Evolutionary conservation across 2,113 vertebrate genomes (phyloP).

Genomic region (Manacus vitellinus): DNA sequence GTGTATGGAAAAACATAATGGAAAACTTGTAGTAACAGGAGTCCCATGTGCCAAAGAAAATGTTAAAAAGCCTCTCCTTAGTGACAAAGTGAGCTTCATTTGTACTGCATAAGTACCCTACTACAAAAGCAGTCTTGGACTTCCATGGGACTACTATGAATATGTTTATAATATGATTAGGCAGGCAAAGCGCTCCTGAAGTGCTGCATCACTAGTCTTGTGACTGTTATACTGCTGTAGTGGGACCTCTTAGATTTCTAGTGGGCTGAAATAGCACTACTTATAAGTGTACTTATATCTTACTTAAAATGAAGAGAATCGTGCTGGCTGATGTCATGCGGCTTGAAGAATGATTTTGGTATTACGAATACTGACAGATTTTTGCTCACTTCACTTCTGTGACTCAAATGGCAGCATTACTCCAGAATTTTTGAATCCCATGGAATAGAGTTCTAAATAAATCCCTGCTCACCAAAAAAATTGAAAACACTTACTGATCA

Average conservation of each 20-base stretch:
- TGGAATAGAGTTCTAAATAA: not conserved
- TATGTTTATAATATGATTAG: slow-evolving; percentile 75
- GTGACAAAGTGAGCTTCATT: slow-evolving; percentile 66
- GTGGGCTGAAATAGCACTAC: slow-evolving; percentile 61
- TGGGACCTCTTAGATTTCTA: slow-evolving; percentile 71
- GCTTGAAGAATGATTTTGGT: not conserved
- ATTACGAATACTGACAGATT: not conserved
- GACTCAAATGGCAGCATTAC: not conserved
- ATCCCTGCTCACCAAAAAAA: not conserved
- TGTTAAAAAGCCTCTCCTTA: slow-evolving; percentile 58
- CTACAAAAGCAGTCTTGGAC: slow-evolving; percentile 60
- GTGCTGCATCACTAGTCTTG: slow-evolving; percentile 66
- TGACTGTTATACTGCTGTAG: slow-evolving; percentile 68
- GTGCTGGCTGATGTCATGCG: slow-evolving; percentile 13
- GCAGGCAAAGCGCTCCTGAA: slow-evolving; percentile 57
- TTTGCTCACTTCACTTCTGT: slow-evolving; percentile 13
- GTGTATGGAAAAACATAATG: slow-evolving; percentile 38
- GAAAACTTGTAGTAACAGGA: slow-evolving; percentile 45
- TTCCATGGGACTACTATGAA: slow-evolving; percentile 72
- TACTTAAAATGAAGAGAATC: slow-evolving; percentile 62
- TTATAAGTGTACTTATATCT: slow-evolving; percentile 59
- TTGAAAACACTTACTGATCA: slow-evolving; percentile 63
- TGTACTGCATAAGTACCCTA: slow-evolving; percentile 52
- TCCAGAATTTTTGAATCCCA: slow-evolving; percentile 3
- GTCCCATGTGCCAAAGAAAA: slow-evolving; percentile 51